These are phyloP conservation scores for Lydus trimaculatus DNA, from an alignment of 2,888 invertebrate species.

Conservation along the genomic window DNA sequence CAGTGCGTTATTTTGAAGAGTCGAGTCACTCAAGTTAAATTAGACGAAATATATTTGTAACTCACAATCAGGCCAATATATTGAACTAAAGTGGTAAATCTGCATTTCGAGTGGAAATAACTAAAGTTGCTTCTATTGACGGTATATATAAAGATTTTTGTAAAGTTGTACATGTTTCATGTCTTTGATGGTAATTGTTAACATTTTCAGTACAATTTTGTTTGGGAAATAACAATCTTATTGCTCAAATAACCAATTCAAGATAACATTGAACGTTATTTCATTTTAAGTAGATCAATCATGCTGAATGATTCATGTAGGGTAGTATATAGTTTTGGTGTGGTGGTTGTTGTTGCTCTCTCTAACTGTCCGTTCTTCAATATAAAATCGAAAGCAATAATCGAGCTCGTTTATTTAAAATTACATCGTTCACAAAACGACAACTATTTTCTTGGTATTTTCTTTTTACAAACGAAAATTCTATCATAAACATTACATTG, in stretches of 20 bases:
- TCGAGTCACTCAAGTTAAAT: too few relatives aligned
- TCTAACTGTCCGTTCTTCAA: slow-evolving; percentile 26
- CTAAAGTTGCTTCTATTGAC: too few relatives aligned
- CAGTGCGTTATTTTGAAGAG: too few relatives aligned
- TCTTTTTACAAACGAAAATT: slow-evolving; percentile 21
- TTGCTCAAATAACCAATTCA: neutral
- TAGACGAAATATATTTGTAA: too few relatives aligned
- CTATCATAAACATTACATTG: slow-evolving; percentile 33
- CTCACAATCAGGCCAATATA: too few relatives aligned
- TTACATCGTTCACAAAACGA: slow-evolving; percentile 36
- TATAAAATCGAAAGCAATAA: slow-evolving; percentile 41
- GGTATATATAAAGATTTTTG: too few relatives aligned
- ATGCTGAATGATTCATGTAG: slow-evolving; percentile 45
- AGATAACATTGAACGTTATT: slow-evolving; percentile 26
- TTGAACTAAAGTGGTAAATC: too few relatives aligned
- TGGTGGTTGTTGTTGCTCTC: slow-evolving; percentile 24
- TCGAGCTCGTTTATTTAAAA: slow-evolving; percentile 44
- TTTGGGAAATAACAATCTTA: neutral
- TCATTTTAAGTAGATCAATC: slow-evolving; percentile 44
- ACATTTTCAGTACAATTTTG: neutral
- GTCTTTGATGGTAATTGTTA: neutral
- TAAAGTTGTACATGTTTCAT: neutral
- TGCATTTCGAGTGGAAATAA: too few relatives aligned
- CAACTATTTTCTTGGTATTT: slow-evolving; percentile 18
- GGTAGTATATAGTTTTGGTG: too few relatives aligned